Base-by-base conservation (phyloP, 2,113 vertebrate genomes). In the Crypturellus undulatus region DNA sequence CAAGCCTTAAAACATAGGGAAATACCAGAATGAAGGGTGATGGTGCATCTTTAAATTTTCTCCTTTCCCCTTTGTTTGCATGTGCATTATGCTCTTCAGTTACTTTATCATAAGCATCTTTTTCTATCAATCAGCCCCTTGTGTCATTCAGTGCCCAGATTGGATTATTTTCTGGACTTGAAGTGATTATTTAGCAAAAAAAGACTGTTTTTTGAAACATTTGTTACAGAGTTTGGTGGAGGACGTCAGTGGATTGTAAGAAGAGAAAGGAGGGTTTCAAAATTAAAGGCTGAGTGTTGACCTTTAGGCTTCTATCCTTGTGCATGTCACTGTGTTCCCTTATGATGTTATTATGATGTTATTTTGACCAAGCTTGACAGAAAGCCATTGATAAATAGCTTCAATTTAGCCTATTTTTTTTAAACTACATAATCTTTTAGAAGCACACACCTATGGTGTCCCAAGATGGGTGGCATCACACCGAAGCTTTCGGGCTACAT, bases 191-290 rank as follows among this genome's bases (percentile, higher is more conserved):
- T 60, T 58, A 28, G 19, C 58, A 65, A 76, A 72, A 10, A 64
- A 72, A 64, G 15, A 10, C 12, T 58, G 71, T 81, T 65, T 6
- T 36, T 32, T 0, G 0, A 76, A 32, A 10, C 12, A 12, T 10
- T 63, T 59, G 30, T 40, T 91, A 78, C 22, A 32, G 34, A 79
- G 49, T 56, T 67, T 63, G 2, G 1, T 42, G 84, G 59, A 36
- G 68, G 1, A 0, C 28, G 5, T 36, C 24, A n/a, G 15, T 8
- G 32, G 26, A 3, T 13, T 82, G 30, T 28, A 40, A 64, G 47
- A 83, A 84, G 40, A 79, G 25, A 63, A 71, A 88, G 75, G 11
- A 52, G 6, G 10, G 9, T 5, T 91, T 79, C 19, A 3, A 49
- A 78, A 60, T 38, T 34, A 79, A 59, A 76, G 30, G 49, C 14